A percentile compares a stretch with the other conserved stretches of the same genome.
Evolutionary conservation across 92 coral and sea anemone species (phyloP).

Genomic region (Parazoanthus atlanticus): DNA sequence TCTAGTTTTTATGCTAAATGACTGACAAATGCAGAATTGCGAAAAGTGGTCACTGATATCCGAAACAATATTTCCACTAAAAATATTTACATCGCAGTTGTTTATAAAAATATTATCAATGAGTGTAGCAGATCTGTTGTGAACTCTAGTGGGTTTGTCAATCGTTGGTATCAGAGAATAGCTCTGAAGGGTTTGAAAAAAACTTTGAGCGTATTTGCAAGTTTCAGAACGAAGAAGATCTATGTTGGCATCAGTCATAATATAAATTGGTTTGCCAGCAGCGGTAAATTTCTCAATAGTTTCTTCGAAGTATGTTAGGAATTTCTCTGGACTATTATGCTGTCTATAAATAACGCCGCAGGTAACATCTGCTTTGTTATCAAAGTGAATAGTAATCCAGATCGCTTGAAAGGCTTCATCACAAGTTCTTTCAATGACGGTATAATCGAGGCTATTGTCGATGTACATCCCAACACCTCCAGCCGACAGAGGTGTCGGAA

Average conservation of each 20-base stretch:
- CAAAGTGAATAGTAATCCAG: constrained; percentile 19
- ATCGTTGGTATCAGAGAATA: constrained; percentile 38
- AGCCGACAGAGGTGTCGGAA: constrained; percentile 45
- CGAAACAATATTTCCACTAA: not conserved
- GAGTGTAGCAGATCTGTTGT: constrained; percentile 53
- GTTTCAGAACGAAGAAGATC: constrained; percentile 31
- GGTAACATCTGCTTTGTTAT: constrained; percentile 40
- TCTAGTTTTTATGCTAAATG: not conserved
- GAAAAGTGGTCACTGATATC: constrained; percentile 9
- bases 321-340: constrained; percentile 59
- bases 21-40: not conserved
- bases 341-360: constrained; percentile 60
- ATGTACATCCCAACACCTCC: constrained; percentile 61
- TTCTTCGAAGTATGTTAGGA: constrained; percentile 53
- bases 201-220: not conserved
- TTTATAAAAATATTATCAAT: constrained; percentile 60
- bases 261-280: constrained; percentile 49
- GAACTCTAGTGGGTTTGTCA: constrained; percentile 63
- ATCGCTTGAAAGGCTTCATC: not conserved
- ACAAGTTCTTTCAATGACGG: not conserved
- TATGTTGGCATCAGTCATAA: constrained; percentile 62
- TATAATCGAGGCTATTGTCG: constrained; percentile 16
- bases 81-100: constrained; percentile 1
- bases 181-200: constrained; percentile 46
- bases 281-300: constrained; percentile 45